Percentiles rank a stretch among this genome's conserved stretches.
Evolutionary conservation across 2,797 vertebrate genomes (phyloP).

Genomic region (Scyliorhinus canicula): DNA sequence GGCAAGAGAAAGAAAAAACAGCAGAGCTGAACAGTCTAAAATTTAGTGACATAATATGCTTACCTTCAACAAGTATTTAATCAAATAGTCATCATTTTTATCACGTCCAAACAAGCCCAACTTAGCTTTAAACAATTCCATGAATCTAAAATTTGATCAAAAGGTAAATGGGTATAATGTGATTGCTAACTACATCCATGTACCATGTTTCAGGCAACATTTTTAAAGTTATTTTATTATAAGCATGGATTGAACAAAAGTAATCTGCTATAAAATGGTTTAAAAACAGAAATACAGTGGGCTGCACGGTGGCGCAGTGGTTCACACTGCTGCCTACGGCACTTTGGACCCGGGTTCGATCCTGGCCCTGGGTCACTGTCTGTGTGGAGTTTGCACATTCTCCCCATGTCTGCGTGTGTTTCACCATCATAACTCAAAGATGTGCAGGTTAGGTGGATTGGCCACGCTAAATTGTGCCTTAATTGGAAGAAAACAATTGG

Average conservation of each 20-base stretch:
- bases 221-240: neutral
- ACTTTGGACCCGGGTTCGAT: too few species aligned
- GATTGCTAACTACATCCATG: neutral
- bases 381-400: too few species aligned
- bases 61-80: conserved; percentile 64
- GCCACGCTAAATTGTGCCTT: too few species aligned
- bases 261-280: neutral
- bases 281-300: neutral
- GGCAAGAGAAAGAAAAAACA: neutral
- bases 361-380: too few species aligned
- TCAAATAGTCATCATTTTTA: conserved; percentile 57
- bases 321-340: too few species aligned
- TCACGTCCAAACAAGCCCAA: conserved; percentile 62
- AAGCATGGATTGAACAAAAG: neutral
- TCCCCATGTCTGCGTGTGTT: too few species aligned
- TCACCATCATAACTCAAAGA: too few species aligned
- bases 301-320: too few species aligned
- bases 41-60: conserved; percentile 43
- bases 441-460: too few species aligned
- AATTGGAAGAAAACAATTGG: too few species aligned
- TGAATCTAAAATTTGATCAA: conserved; percentile 54
- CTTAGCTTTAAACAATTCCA: conserved; percentile 66
- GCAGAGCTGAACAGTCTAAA: neutral
- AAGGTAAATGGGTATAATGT: neutral
- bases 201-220: neutral